Conservation (phyloP, 53 echinoderm and acorn worm species). For the Antedon mediterranea region DNA sequence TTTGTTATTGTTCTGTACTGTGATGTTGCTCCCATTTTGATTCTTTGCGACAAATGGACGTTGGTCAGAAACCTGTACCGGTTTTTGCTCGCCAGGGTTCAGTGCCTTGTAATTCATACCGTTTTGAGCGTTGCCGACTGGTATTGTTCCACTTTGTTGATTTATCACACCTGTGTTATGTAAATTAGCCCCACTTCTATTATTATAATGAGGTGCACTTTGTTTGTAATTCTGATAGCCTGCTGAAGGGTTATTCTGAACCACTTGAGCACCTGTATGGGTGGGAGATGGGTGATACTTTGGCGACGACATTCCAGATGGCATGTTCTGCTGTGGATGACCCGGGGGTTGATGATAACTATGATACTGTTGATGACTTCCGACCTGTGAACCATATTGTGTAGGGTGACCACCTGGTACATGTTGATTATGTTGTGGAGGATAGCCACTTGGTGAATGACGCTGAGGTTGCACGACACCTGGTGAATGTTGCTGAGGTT, state of each 20-base stretch:
- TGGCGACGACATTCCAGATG: not conserved
- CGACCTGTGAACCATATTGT: too few relatives aligned
- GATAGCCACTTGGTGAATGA: not conserved
- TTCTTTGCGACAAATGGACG: not conserved
- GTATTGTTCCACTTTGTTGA: not conserved
- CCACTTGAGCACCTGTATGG: not conserved
- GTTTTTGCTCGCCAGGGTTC: not conserved
- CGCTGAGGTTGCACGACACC: slow-evolving; percentile 2
- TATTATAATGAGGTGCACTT: not conserved
- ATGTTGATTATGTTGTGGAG: not conserved
- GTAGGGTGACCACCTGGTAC: too few relatives aligned
- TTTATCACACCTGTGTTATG: too few relatives aligned
- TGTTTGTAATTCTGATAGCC: not conserved
- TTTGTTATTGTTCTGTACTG: not conserved
- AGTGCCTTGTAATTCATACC: not conserved
- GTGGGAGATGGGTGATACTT: not conserved
- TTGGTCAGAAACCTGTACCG: not conserved
- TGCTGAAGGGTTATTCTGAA: not conserved
- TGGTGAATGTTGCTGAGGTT: slow-evolving; percentile 22
- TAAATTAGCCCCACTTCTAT: too few relatives aligned
- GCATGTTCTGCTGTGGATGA: not conserved
- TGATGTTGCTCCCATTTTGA: not conserved
- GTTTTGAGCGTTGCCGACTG: not conserved
- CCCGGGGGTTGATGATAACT: not conserved
- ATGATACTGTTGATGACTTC: not conserved